Evolutionary conservation across 2,113 vertebrate genomes (phyloP).

Genomic region (Indicator maculatus): DNA sequence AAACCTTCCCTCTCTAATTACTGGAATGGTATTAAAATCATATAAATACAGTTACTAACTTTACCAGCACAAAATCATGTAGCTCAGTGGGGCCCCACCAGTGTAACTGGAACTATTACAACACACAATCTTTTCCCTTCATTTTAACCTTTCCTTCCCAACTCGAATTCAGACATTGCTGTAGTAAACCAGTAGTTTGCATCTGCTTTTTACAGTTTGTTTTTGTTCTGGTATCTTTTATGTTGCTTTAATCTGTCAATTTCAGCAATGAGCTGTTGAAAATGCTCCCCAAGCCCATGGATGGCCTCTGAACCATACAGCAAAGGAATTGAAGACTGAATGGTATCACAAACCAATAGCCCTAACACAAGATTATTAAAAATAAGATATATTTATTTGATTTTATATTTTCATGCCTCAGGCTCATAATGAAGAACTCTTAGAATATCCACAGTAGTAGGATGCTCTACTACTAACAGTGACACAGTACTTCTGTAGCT

Average conservation of each 20-base stretch:
- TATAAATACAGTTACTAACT: background rate
- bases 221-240: background rate
- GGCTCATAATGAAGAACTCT: background rate
- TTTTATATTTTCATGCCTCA: background rate
- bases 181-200: background rate
- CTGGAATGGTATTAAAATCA: background rate
- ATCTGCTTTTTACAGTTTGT: background rate
- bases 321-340: background rate
- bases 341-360: background rate
- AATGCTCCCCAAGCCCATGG: background rate
- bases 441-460: background rate
- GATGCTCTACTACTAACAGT: background rate
- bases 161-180: background rate
- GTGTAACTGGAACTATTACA: background rate
- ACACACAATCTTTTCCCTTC: background rate
- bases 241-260: background rate
- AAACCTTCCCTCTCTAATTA: background rate
- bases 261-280: background rate
- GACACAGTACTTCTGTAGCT: background rate
- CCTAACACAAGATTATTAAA: background rate
- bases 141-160: background rate
- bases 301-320: background rate
- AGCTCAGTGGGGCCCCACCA: background rate
- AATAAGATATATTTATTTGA: background rate
- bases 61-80: background rate